Conservation (phyloP, 2,888 invertebrate genomes). For the Invenusta paracnida region DNA sequence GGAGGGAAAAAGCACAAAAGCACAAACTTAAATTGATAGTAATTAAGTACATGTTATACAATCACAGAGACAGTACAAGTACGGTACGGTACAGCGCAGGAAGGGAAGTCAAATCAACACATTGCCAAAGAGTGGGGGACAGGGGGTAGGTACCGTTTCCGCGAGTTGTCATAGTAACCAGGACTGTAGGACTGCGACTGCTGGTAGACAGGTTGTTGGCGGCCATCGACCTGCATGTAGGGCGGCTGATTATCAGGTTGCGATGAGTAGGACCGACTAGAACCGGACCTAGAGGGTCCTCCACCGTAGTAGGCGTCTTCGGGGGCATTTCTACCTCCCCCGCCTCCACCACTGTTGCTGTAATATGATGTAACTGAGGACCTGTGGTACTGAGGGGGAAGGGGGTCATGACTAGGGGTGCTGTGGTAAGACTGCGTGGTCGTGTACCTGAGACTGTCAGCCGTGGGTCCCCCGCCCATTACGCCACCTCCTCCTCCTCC, state of each 20-base stretch:
- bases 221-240: not conserved
- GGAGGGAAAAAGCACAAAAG: no score
- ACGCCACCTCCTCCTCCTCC: not conserved
- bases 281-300: not conserved
- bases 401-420: conserved; percentile 5
- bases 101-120: no score
- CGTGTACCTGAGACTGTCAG: conserved; percentile 23
- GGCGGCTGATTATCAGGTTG: not conserved
- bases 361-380: not conserved
- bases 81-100: no score
- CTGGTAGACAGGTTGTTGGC: not conserved
- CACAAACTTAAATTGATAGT: no score
- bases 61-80: no score
- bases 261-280: conserved; percentile 5
- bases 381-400: not conserved
- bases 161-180: not conserved
- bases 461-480: not conserved
- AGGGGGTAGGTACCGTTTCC: conserved; percentile 17
- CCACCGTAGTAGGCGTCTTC: not conserved
- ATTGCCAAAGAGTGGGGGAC: no score
- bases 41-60: no score
- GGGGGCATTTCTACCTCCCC: not conserved
- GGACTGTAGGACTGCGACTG: conserved; percentile 26
- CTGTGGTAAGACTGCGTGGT: not conserved
- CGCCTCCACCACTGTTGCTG: not conserved